A percentile compares a stretch with the other conserved stretches of the same genome.
These are phyloP conservation scores for Chrysolina oricalcia DNA, from an alignment of 2,888 invertebrate genomes.

Conservation along the genomic window DNA sequence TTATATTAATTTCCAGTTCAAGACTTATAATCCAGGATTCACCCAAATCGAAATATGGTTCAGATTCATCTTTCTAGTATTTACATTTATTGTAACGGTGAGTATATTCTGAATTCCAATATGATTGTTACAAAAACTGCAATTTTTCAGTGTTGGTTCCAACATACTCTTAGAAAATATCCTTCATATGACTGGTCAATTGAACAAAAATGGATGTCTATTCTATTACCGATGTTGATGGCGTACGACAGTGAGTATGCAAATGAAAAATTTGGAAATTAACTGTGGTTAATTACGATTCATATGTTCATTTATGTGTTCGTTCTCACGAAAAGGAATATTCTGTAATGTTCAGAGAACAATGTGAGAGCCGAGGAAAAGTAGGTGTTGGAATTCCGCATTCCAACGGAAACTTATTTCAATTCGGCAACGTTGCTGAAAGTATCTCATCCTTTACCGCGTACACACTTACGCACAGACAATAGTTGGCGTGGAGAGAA, in stretches of 20 bases:
- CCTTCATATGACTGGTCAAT: conserved; percentile 95
- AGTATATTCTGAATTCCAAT: conserved; percentile 69
- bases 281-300: no score
- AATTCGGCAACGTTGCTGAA: no score
- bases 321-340: no score
- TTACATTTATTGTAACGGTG: conserved; percentile 91
- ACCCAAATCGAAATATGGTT: conserved; percentile 99
- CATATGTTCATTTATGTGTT: no score
- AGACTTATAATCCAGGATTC: conserved; percentile 96
- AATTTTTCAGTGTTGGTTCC: conserved; percentile 89
- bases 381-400: no score
- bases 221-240: conserved; percentile 88
- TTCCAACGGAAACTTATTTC: no score
- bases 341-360: no score
- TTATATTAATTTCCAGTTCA: conserved; percentile 81
- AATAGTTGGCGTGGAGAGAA: no score
- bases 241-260: conserved; percentile 89
- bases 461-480: no score
- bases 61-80: conserved; percentile 91
- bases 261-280: neutral
- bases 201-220: conserved; percentile 97
- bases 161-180: conserved; percentile 90
- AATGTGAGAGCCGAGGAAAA: no score
- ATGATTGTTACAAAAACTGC: neutral
- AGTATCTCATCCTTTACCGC: no score